phyloP scores from a whole-genome alignment of 2,888 invertebrate species.

The Athalia circularis region DNA sequence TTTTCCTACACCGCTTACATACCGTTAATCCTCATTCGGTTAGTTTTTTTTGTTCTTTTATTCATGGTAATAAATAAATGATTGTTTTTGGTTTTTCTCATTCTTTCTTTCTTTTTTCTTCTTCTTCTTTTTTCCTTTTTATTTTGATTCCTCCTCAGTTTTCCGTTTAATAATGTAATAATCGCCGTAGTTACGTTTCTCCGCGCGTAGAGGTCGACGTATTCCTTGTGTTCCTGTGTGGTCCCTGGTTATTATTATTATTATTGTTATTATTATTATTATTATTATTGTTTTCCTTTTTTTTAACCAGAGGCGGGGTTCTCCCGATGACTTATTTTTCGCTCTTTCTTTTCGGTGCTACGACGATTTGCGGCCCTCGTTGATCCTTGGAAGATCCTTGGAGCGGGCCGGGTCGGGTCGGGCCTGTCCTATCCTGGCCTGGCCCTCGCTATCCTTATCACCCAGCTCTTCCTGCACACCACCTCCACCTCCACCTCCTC shows the following conservation, averaged over 20 bases:
- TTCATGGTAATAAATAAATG: neutral
- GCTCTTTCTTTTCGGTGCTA: neutral
- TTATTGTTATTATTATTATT: no score
- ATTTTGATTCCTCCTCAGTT: neutral
- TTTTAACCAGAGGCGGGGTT: conserved; percentile 16
- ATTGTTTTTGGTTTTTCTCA: neutral
- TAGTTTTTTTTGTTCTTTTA: no score
- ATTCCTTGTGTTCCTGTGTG: conserved; percentile 13
- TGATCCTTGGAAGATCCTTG: neutral
- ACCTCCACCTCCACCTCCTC: conserved; percentile 3
- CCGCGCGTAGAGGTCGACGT: conserved; percentile 58
- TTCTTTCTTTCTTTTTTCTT: neutral
- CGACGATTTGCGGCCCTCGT: neutral
- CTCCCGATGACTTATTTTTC: neutral
- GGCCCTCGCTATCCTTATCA: conserved; percentile 37
- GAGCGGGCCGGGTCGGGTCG: neutral
- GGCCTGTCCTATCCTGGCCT: conserved; percentile 46
- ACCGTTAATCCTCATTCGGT: no score
- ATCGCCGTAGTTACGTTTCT: conserved; percentile 49
- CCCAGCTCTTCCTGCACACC: conserved; percentile 30
- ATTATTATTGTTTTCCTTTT: neutral
- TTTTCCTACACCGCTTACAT: no score
- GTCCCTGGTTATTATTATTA: neutral
- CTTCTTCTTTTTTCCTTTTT: neutral
- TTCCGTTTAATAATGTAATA: neutral